phyloP scores from a whole-genome alignment of 2,888 invertebrate genomes.

The Homarus gammarus region DNA sequence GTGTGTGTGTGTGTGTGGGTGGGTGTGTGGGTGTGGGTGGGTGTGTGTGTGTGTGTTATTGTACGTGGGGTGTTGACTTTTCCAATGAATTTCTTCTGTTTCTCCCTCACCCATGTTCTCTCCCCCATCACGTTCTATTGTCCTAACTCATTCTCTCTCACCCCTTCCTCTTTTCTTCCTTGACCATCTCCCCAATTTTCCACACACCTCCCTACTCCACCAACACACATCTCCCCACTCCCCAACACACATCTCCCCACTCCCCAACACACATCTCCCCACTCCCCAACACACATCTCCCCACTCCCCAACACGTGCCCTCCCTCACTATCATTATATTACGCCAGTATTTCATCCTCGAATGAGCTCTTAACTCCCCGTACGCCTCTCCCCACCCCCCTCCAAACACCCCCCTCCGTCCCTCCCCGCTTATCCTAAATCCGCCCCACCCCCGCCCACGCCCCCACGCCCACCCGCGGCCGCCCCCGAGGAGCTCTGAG shows the following conservation, averaged over 20 bases:
- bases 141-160: constrained; percentile 23
- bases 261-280: constrained; percentile 13
- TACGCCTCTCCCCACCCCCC: background rate
- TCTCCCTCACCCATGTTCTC: background rate
- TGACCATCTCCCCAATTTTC: background rate
- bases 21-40: background rate
- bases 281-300: background rate
- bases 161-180: background rate
- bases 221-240: background rate
- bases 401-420: background rate
- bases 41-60: background rate
- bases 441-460: background rate
- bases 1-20: background rate
- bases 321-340: constrained; percentile 43
- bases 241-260: background rate
- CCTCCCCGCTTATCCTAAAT: constrained; percentile 45
- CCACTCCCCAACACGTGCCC: background rate
- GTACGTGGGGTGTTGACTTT: background rate
- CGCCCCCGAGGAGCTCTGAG: constrained; percentile 47
- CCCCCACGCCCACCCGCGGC: constrained; percentile 38
- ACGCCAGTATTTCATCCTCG: constrained; percentile 43
- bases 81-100: background rate
- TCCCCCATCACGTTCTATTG: background rate
- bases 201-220: background rate
- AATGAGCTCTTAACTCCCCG: constrained; percentile 67